A percentile compares a stretch with the other conserved stretches of the same genome.
Conservation (phyloP, 2,797 vertebrate species). For the Anabacerthia variegaticeps region DNA sequence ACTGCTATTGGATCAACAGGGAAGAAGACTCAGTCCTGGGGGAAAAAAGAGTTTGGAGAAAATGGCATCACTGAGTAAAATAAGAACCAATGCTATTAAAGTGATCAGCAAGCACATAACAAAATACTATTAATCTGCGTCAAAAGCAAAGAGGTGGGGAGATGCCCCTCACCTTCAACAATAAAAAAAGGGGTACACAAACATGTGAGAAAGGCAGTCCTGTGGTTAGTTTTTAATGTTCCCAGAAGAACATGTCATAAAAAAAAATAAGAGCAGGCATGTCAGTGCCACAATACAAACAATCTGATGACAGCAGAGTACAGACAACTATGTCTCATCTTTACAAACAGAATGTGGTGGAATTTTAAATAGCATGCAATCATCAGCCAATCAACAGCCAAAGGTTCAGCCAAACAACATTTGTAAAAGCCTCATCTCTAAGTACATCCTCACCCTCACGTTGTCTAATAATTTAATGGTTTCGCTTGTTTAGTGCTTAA, state of each 20-base stretch:
- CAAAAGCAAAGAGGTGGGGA: neutral
- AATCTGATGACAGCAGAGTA: neutral
- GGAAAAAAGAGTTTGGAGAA: neutral
- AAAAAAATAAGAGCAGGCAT: neutral
- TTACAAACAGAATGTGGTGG: neutral
- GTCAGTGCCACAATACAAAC: neutral
- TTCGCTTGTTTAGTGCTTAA: neutral
- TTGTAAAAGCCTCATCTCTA: neutral
- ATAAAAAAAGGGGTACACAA: neutral
- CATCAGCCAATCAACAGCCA: neutral
- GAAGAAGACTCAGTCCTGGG: neutral
- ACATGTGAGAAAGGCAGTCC: neutral
- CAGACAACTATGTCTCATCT: neutral
- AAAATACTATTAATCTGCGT: neutral
- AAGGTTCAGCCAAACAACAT: neutral
- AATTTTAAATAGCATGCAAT: neutral
- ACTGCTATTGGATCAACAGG: neutral
- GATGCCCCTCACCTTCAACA: neutral
- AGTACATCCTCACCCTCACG: rapidly evolving
- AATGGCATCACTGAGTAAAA: neutral
- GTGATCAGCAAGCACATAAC: neutral
- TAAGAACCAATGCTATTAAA: neutral
- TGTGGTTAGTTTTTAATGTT: neutral
- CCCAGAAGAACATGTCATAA: neutral
- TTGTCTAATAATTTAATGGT: neutral